phyloP scores from a whole-genome alignment of 2,113 vertebrate species.

The Pristiophorus japonicus region DNA sequence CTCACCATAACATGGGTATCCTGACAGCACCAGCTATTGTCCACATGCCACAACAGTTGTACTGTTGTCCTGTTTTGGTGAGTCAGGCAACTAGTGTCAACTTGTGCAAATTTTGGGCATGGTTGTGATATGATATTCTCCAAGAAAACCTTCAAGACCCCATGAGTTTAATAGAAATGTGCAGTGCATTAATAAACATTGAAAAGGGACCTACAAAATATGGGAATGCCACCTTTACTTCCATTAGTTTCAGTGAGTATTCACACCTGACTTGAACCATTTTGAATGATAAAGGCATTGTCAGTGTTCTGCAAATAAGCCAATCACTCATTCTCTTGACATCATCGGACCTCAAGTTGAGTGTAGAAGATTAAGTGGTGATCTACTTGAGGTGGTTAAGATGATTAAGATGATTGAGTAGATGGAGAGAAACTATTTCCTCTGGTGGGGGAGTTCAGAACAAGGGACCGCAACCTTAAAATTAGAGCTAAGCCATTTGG shows the following conservation, averaged over 20 bases:
- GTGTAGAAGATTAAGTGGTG: neutral
- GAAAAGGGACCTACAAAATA: neutral
- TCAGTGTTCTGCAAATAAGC: neutral
- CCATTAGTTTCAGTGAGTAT: neutral
- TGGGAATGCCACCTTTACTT: neutral
- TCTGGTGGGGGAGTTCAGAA: neutral
- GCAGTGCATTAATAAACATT: neutral
- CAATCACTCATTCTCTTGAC: neutral
- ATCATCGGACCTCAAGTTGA: neutral
- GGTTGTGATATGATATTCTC: neutral
- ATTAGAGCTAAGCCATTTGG: neutral
- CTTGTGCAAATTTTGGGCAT: neutral
- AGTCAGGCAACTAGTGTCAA: neutral
- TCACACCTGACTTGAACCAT: neutral
- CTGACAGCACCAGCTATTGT: neutral
- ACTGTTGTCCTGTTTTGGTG: neutral
- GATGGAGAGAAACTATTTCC: neutral
- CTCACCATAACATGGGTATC: no score
- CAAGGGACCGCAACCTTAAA: neutral
- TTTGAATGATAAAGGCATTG: neutral
- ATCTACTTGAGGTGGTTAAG: neutral
- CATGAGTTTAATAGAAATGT: neutral
- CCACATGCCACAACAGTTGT: neutral
- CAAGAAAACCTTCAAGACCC: neutral
- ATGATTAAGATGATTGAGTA: neutral